A percentile compares a stretch with the other conserved stretches of the same genome.
phyloP scores from a whole-genome alignment of 2,888 invertebrate genomes.

The Melinaea marsaeus region DNA sequence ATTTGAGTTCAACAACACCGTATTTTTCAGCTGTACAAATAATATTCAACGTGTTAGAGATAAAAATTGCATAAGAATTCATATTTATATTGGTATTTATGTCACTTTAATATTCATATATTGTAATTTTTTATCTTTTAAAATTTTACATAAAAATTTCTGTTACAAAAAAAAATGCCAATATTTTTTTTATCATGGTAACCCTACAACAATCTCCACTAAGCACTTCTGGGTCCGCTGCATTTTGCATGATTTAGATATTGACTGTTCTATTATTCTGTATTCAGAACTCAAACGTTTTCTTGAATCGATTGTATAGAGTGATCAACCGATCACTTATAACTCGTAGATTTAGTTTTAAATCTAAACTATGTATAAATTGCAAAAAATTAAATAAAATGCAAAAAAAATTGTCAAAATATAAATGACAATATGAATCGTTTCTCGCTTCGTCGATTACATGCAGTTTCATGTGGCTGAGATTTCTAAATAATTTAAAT shows the following conservation, averaged over 20 bases:
- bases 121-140: too few species aligned
- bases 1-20: too few species aligned
- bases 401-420: slow-evolving; percentile 20
- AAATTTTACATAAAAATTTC: too few species aligned
- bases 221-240: slow-evolving; percentile 34
- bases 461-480: slow-evolving; percentile 70
- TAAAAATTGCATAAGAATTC: not conserved
- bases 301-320: slow-evolving; percentile 23
- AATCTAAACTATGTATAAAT: not conserved
- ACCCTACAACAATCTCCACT: slow-evolving; percentile 35
- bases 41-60: too few species aligned
- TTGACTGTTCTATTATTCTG: slow-evolving; percentile 36
- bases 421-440: slow-evolving; percentile 17
- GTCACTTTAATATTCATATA: too few species aligned
- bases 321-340: slow-evolving; percentile 18
- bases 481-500: slow-evolving; percentile 78
- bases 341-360: not conserved
- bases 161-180: not conserved
- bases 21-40: too few species aligned
- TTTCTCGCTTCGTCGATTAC: slow-evolving; percentile 63
- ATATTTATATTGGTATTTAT: not conserved
- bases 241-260: slow-evolving; percentile 42
- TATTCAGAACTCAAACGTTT: slow-evolving; percentile 35
- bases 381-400: too few species aligned
- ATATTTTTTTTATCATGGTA: slow-evolving; percentile 15